Base-by-base conservation (phyloP, 2,113 vertebrate genomes). In the Cygnus buccinator region DNA sequence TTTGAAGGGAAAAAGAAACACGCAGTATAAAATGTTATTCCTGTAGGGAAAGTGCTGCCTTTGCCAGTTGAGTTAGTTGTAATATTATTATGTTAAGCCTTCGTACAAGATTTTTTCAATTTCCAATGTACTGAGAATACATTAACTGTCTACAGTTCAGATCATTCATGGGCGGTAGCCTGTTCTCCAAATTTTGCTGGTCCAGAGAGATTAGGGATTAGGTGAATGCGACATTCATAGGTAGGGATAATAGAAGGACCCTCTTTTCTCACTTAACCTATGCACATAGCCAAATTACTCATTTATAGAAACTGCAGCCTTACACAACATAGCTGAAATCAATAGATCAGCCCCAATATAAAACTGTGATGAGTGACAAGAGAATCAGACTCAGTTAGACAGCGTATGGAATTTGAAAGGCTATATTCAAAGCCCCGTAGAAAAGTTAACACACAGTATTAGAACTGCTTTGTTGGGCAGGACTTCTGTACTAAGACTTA, bases 81-180 rank as follows among this genome's bases (percentile, higher is more conserved):
- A 94, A 86, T 87, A 97, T 96, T 97, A 97, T 97, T 96, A 92
- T 89, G 95, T 89, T 93, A 96, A 95, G 90, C 16, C 66, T 41
- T 57, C 44, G 55, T 33, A 54, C 35, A 73, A 73, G 89, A 83
- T 31, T 50, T 93, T 92, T 94, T 94, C 91, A 91, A 50, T 91
- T 66, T 92, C 77, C 58, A 70, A 0, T 10, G 15, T 50, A 86
- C 58, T 84, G 81, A 87, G 62, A 75, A 81, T 82, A 66, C 81
- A 96, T 93, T 92, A 96, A 95, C 91, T 92, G 91, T 91, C 91
- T 93, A 95, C 63, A 95, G 91, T 91, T 94, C 84, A 94, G 71
- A 89, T 89, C 44, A 3, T 76, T 91, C 93, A 74, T 17, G 4
- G 37, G 81, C 92, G 87, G 84, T 78, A 96, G 87, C 35, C 92